Conservation (phyloP, 2,888 invertebrate species). For the Drosophila maculinotata region DNA sequence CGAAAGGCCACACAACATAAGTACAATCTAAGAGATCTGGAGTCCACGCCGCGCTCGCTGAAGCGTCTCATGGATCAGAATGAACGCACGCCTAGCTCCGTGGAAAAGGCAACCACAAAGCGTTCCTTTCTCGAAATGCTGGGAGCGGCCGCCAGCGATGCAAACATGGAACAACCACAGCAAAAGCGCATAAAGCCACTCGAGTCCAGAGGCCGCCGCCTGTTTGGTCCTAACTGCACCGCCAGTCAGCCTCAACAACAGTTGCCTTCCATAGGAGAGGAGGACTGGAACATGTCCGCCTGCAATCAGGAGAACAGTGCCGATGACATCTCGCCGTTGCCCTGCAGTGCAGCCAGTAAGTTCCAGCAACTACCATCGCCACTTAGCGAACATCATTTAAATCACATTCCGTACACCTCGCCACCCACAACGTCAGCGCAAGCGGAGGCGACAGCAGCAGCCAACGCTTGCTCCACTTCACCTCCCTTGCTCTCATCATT, state of each 20-base stretch:
- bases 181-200: conserved; percentile 84
- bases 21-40: conserved; percentile 82
- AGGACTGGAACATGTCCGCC: conserved; percentile 44
- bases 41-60: conserved; percentile 86
- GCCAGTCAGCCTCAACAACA: conserved; percentile 52
- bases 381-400: conserved; percentile 75
- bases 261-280: conserved; percentile 67
- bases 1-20: conserved; percentile 56
- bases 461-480: conserved; percentile 5
- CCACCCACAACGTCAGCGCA: conserved; percentile 68
- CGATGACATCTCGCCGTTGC: conserved; percentile 36
- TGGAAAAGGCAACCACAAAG: conserved; percentile 80
- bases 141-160: conserved; percentile 60
- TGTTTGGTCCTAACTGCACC: conserved; percentile 85
- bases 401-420: conserved; percentile 65
- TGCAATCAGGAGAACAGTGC: conserved; percentile 78
- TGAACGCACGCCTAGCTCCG: conserved; percentile 80
- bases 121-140: conserved; percentile 83
- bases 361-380: conserved; percentile 65
- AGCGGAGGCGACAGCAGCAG: conserved; percentile 64
- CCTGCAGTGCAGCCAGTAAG: conserved; percentile 12
- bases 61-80: conserved; percentile 85
- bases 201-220: conserved; percentile 84
- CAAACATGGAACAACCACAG: conserved; percentile 55
- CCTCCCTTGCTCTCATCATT: conserved; percentile 58